Evolutionary conservation across 2,888 invertebrate genomes (phyloP).

Genomic region (Allacma fusca): DNA sequence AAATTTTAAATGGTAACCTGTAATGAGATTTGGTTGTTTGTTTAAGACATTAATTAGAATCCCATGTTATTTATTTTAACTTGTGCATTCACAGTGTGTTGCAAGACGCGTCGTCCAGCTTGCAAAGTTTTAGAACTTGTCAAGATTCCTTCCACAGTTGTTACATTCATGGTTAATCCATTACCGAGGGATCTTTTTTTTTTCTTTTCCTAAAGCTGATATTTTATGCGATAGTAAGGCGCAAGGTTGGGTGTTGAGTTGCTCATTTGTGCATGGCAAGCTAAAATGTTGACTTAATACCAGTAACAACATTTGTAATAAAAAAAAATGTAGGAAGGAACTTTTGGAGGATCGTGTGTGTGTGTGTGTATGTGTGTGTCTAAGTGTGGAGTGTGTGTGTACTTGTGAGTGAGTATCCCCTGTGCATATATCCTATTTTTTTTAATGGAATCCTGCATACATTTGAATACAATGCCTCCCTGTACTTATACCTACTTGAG

Average conservation of each 20-base stretch:
- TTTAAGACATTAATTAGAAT: conserved; percentile 36
- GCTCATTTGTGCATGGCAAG: conserved; percentile 1
- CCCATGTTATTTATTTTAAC: conserved; percentile 16
- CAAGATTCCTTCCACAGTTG: conserved; percentile 1
- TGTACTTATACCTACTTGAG: too few species aligned
- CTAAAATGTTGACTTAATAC: conserved; percentile 16
- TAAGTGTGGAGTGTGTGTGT: background rate
- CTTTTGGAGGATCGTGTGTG: background rate
- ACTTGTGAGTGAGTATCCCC: background rate
- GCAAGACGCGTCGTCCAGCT: background rate
- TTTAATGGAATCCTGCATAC: background rate
- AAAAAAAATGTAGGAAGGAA: background rate
- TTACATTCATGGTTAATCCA: conserved; percentile 4
- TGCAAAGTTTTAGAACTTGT: too few species aligned
- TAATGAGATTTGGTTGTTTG: conserved; percentile 40
- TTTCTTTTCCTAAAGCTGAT: conserved; percentile 2
- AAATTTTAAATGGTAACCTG: conserved; percentile 34
- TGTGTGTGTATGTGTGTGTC: conserved; percentile 5
- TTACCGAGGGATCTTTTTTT: conserved; percentile 6
- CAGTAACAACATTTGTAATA: background rate
- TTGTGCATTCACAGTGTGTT: background rate
- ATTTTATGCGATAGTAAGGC: background rate
- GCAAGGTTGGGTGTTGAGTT: conserved; percentile 21
- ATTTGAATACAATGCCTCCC: conserved; percentile 1
- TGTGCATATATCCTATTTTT: background rate